These are phyloP conservation scores for Melitaea cinxia DNA, from an alignment of 1,140 invertebrate genomes.

Conservation along the genomic window DNA sequence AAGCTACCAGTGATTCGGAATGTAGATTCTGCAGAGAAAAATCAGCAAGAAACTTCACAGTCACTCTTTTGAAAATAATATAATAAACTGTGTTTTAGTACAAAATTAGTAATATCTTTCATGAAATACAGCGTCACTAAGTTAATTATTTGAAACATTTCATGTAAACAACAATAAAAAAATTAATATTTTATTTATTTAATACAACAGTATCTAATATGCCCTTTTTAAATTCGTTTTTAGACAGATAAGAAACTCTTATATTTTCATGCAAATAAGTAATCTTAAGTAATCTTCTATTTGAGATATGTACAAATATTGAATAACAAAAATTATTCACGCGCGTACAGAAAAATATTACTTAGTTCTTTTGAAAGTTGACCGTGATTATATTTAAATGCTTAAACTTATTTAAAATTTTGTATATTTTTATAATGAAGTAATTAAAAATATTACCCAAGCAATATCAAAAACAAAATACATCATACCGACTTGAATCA, in stretches of 20 bases:
- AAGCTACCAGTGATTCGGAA: no score
- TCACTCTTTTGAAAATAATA: no score
- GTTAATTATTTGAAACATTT: no score
- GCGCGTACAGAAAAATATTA: not conserved
- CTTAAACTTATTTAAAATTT: not conserved
- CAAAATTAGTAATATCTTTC: no score
- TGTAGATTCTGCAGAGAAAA: no score
- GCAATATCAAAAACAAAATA: slow-evolving; percentile 25
- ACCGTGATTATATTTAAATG: not conserved
- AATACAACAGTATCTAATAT: not conserved
- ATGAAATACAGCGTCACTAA: no score
- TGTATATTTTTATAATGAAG: not conserved
- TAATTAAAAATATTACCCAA: not conserved
- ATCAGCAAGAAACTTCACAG: no score
- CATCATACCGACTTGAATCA: slow-evolving; percentile 26
- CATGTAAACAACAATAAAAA: no score
- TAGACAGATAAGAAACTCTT: no score
- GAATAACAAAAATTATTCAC: slow-evolving; percentile 11
- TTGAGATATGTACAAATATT: slow-evolving; percentile 28
- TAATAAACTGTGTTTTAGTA: no score
- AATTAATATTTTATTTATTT: not conserved
- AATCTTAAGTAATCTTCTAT: slow-evolving; percentile 19
- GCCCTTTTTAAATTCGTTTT: no score
- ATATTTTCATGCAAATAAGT: slow-evolving; percentile 10
- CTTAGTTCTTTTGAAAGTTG: not conserved